These are phyloP conservation scores for Leptatherina wallacei DNA, from an alignment of 2,797 vertebrate genomes.

Conservation along the genomic window DNA sequence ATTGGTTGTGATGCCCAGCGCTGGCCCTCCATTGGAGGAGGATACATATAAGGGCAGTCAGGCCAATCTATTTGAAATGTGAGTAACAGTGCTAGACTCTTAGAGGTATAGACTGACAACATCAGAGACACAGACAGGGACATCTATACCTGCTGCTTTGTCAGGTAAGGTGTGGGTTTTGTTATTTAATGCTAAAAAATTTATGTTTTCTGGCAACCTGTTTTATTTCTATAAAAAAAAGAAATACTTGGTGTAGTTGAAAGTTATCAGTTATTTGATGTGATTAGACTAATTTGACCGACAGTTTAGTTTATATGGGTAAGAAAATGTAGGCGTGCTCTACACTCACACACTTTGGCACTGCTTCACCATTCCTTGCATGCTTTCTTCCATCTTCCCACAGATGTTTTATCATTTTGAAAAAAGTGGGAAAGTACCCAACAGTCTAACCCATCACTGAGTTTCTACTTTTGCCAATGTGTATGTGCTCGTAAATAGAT, in stretches of 20 bases:
- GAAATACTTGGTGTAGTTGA: not conserved
- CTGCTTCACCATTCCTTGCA: constrained; percentile 35
- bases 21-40: constrained; percentile 65
- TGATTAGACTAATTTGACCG: not conserved
- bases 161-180: constrained; percentile 54
- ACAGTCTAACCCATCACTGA: constrained; percentile 26
- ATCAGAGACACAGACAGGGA: constrained; percentile 47
- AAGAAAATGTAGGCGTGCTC: constrained; percentile 2
- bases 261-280: constrained; percentile 10
- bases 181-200: not conserved
- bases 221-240: not conserved
- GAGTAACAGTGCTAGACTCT: constrained; percentile 61
- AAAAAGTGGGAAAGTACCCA: not conserved
- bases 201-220: not conserved
- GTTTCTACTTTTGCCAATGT: constrained; percentile 1
- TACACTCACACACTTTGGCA: constrained; percentile 19
- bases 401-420: constrained; percentile 4
- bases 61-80: constrained; percentile 74
- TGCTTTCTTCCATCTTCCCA: constrained; percentile 36
- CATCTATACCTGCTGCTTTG: constrained; percentile 24
- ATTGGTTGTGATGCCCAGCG: constrained; percentile 70
- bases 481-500: constrained; percentile 4
- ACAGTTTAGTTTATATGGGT: not conserved
- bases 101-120: constrained; percentile 54
- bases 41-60: constrained; percentile 71